A percentile compares a stretch with the other conserved stretches of the same genome.
phyloP scores from a whole-genome alignment of 2,113 vertebrate genomes.

The Perca fluviatilis region DNA sequence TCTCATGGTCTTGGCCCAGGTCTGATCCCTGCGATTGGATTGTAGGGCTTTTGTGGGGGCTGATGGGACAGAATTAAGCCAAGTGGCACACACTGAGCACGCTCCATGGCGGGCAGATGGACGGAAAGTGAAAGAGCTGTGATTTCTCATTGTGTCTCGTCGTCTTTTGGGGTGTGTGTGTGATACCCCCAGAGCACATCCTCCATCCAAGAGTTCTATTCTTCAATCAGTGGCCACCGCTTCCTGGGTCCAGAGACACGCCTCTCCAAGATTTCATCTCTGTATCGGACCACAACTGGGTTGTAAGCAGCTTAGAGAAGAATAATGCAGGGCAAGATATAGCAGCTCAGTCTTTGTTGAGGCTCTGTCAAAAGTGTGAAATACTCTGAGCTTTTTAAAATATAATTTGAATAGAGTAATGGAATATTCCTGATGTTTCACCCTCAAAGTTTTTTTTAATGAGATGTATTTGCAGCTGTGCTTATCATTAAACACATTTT shows the following conservation, averaged over 20 bases:
- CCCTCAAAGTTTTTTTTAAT: neutral
- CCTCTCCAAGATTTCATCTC: conserved; percentile 79
- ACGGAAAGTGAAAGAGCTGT: conserved; percentile 82
- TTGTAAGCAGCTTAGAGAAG: conserved; percentile 76
- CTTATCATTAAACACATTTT: neutral
- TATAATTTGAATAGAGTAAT: conserved; percentile 16
- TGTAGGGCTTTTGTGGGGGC: conserved; percentile 82
- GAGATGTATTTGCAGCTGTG: neutral
- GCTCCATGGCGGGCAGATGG: conserved; percentile 83
- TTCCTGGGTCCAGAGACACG: conserved; percentile 79
- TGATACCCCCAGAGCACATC: conserved; percentile 74
- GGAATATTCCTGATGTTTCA: conserved; percentile 7
- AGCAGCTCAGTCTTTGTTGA: conserved; percentile 65
- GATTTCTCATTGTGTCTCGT: conserved; percentile 83
- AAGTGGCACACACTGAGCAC: conserved; percentile 82
- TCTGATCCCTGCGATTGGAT: conserved; percentile 83
- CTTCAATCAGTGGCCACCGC: conserved; percentile 80
- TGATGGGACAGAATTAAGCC: conserved; percentile 83
- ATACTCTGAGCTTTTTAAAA: conserved; percentile 5
- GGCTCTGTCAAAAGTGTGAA: conserved; percentile 32
- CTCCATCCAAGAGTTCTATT: conserved; percentile 78
- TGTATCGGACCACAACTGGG: conserved; percentile 74
- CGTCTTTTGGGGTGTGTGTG: conserved; percentile 79
- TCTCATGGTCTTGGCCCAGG: conserved; percentile 79
- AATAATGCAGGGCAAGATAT: conserved; percentile 70